phyloP scores from a whole-genome alignment of 2,113 vertebrate genomes.

The Donacobius atricapilla region DNA sequence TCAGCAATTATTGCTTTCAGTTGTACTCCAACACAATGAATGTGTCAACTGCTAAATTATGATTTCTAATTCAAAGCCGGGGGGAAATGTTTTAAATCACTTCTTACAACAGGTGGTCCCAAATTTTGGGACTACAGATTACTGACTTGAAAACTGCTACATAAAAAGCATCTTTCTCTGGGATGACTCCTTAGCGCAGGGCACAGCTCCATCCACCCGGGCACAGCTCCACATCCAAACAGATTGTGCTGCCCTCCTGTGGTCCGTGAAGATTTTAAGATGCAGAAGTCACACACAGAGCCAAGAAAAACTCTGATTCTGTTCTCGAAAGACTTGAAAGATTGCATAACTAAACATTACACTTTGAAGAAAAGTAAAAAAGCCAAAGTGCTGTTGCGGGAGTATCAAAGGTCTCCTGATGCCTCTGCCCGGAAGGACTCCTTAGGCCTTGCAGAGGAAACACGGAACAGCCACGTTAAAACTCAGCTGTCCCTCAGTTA shows the following conservation, averaged over 20 bases:
- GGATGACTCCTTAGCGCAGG: neutral
- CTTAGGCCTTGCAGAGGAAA: neutral
- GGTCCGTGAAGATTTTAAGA: neutral
- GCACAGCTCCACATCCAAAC: neutral
- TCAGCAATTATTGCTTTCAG: neutral
- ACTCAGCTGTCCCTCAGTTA: neutral
- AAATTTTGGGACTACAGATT: neutral
- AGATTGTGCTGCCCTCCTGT: conserved; percentile 59
- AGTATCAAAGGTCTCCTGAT: neutral
- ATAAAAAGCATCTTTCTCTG: neutral
- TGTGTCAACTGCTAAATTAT: neutral
- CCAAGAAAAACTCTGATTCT: neutral
- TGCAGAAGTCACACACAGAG: neutral
- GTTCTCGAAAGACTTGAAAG: neutral
- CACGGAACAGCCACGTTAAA: neutral
- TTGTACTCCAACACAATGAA: neutral
- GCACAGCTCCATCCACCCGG: neutral
- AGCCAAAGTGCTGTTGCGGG: neutral
- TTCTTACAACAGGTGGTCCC: neutral
- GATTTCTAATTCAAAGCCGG: neutral
- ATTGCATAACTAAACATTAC: neutral
- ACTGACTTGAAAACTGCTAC: neutral
- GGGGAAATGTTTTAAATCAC: neutral
- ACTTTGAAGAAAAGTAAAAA: neutral
- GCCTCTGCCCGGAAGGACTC: neutral